A percentile compares a stretch with the other conserved stretches of the same genome.
Evolutionary conservation across 2,797 vertebrate species (phyloP).

Genomic region (Anableps anableps): DNA sequence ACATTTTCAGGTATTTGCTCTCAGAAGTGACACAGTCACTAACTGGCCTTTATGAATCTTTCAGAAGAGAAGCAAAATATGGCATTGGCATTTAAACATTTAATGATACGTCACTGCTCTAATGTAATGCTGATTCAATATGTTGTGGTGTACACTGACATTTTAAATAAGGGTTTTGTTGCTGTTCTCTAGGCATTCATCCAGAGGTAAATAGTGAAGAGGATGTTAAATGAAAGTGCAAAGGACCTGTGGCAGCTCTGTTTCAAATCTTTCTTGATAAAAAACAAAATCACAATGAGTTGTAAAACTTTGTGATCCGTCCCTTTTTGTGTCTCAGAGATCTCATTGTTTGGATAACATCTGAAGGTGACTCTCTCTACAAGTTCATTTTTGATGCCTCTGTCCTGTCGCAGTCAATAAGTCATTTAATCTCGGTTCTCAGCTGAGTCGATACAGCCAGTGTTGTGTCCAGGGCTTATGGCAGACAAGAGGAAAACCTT

Average conservation of each 20-base stretch:
- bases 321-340: constrained; percentile 35
- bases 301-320: constrained; percentile 26
- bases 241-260: constrained; percentile 17
- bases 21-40: constrained; percentile 54
- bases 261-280: constrained; percentile 25
- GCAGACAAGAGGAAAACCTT: constrained; percentile 70
- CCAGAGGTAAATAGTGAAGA: constrained; percentile 40
- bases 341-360: constrained; percentile 61
- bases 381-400: constrained; percentile 71
- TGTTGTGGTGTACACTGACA: constrained; percentile 32
- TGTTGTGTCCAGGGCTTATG: constrained; percentile 74
- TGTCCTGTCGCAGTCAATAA: constrained; percentile 82
- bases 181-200: constrained; percentile 13
- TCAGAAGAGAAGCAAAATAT: constrained; percentile 49
- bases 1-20: constrained; percentile 55
- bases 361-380: constrained; percentile 79
- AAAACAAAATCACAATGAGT: constrained; percentile 25
- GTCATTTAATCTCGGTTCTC: constrained; percentile 81
- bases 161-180: constrained; percentile 32
- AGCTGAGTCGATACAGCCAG: constrained; percentile 76
- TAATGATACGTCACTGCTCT: constrained; percentile 52
- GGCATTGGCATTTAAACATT: constrained; percentile 62
- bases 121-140: constrained; percentile 32
- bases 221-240: constrained; percentile 34
- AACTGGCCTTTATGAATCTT: constrained; percentile 76